These are phyloP conservation scores for Craseonycteris thonglongyai DNA, from an alignment of 2,113 vertebrate species.

Conservation along the genomic window DNA sequence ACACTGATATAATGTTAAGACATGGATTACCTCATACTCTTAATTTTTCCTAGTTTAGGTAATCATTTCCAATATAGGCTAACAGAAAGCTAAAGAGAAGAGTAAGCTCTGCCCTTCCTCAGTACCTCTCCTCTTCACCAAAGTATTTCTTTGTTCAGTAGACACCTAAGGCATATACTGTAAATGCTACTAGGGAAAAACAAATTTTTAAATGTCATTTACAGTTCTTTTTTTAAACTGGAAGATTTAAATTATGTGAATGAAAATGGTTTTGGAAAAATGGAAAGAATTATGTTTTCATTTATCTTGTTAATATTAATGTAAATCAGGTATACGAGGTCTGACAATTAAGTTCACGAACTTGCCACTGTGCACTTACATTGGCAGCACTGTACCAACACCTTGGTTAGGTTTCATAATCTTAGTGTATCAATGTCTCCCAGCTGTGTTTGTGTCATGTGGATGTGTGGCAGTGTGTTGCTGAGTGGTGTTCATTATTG, in stretches of 20 bases:
- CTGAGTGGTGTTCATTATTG: no score
- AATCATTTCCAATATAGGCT: background rate
- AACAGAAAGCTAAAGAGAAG: background rate
- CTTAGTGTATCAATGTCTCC: no score
- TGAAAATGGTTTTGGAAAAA: background rate
- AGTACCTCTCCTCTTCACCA: background rate
- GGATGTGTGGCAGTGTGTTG: no score
- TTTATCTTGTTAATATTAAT: background rate
- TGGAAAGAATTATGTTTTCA: background rate
- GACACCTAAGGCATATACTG: background rate
- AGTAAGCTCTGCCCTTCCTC: background rate
- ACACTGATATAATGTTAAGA: background rate
- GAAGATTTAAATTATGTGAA: background rate
- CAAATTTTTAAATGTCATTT: background rate
- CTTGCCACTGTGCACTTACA: no score
- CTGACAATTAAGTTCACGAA: no score
- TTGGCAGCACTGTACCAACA: no score
- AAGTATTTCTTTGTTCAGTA: background rate
- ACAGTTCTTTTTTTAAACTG: background rate
- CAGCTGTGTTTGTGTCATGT: no score
- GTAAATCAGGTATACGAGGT: background rate
- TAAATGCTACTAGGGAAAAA: background rate
- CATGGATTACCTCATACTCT: background rate
- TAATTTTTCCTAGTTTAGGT: background rate
- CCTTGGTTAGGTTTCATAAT: no score